Percentiles rank a stretch among this genome's conserved stretches.
Evolutionary conservation across 2,888 invertebrate species (phyloP).

Genomic region (Abrostola tripartita): DNA sequence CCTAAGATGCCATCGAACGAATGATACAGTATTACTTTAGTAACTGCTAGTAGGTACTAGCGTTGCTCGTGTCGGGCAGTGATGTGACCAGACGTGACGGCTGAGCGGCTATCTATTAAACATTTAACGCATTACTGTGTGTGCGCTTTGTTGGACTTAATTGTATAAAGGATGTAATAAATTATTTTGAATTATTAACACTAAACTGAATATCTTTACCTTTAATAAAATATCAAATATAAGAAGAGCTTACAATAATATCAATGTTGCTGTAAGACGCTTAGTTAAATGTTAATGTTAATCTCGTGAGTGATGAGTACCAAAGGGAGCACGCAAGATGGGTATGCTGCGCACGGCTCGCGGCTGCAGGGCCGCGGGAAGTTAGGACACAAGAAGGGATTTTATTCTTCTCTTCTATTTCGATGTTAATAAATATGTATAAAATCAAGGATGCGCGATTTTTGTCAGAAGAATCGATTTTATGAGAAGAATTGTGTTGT

Average conservation of each 20-base stretch:
- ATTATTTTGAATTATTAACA: slow-evolving; percentile 32
- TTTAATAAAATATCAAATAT: slow-evolving; percentile 45
- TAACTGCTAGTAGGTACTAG: slow-evolving; percentile 11
- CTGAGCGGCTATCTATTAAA: neutral
- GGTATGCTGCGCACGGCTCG: neutral
- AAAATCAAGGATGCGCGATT: neutral
- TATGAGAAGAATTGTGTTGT: no score
- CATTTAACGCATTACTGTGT: slow-evolving; percentile 15
- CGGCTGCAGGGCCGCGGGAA: neutral
- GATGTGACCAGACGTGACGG: neutral
- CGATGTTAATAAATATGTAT: slow-evolving; percentile 40
- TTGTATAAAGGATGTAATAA: slow-evolving; percentile 36
- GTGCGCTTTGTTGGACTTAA: slow-evolving; percentile 37
- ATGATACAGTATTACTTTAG: slow-evolving; percentile 25
- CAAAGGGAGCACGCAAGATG: neutral
- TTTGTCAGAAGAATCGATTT: no score
- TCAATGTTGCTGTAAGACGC: slow-evolving; percentile 50
- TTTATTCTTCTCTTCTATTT: slow-evolving; percentile 45
- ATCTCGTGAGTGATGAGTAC: neutral
- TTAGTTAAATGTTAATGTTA: slow-evolving; percentile 17
- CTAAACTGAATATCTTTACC: slow-evolving; percentile 18
- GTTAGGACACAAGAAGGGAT: slow-evolving; percentile 14
- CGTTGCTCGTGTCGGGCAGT: neutral
- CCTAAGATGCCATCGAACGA: slow-evolving; percentile 13
- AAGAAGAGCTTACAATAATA: slow-evolving; percentile 55